Percentiles rank a stretch among this genome's conserved stretches.
Evolutionary conservation across 2,888 invertebrate genomes (phyloP).

Genomic region (Epistrophe grossulariae): DNA sequence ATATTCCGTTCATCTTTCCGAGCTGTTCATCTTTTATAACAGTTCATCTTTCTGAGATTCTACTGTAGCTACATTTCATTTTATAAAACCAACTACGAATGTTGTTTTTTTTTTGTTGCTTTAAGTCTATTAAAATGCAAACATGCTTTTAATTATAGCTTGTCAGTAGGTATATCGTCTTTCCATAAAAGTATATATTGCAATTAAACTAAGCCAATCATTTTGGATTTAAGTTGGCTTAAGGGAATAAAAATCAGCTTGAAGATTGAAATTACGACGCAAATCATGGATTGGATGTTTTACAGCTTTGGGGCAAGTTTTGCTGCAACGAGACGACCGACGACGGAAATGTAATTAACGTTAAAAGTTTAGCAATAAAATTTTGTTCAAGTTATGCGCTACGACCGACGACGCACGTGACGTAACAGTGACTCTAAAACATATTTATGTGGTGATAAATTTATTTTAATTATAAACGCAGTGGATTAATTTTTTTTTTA

Average conservation of each 20-base stretch:
- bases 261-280: conserved; percentile 26
- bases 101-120: neutral
- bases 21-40: no score
- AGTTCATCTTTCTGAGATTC: no score
- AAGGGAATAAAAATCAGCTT: conserved; percentile 23
- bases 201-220: conserved; percentile 47
- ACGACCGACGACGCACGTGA: neutral
- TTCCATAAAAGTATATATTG: neutral
- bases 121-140: conserved; percentile 17
- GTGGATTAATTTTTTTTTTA: neutral
- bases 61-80: no score
- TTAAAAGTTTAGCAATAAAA: conserved; percentile 32
- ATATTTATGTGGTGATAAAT: conserved; percentile 13
- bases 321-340: neutral
- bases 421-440: neutral
- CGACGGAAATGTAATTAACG: conserved; percentile 27
- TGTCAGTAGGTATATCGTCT: neutral
- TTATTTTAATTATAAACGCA: conserved; percentile 9
- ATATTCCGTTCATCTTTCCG: no score
- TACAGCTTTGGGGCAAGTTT: conserved; percentile 18
- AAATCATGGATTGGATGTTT: conserved; percentile 25
- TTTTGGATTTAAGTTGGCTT: neutral
- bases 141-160: conserved; percentile 42
- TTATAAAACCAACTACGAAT: neutral
- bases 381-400: neutral